phyloP scores from a whole-genome alignment of 2,888 invertebrate genomes.

The Macaria liturata region DNA sequence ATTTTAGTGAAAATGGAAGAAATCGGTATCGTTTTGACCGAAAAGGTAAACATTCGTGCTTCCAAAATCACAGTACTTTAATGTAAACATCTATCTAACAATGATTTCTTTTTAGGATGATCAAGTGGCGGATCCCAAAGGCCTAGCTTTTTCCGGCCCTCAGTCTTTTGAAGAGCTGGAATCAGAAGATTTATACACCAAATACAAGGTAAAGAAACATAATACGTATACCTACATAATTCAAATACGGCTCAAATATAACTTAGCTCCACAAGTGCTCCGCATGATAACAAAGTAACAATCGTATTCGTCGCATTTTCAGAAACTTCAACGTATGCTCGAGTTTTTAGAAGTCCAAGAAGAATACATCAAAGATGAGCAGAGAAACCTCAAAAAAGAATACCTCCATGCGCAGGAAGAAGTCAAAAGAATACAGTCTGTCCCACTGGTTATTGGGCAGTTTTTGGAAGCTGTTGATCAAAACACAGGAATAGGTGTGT shows the following conservation, averaged over 20 bases:
- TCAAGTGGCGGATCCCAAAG: slow-evolving; percentile 84
- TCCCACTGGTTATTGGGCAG: slow-evolving; percentile 99
- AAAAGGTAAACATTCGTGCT: slow-evolving; percentile 85
- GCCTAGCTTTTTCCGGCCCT: slow-evolving; percentile 85
- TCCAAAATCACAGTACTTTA: not conserved
- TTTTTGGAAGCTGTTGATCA: slow-evolving; percentile 99
- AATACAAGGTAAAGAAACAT: slow-evolving; percentile 89
- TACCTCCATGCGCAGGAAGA: slow-evolving; percentile 99
- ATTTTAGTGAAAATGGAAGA: slow-evolving; percentile 87
- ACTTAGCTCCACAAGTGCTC: too few relatives aligned
- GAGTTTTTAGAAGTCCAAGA: slow-evolving; percentile 99
- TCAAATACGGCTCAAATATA: too few relatives aligned
- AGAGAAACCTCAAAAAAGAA: slow-evolving; percentile 98
- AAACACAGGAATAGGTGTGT: slow-evolving; percentile 94
- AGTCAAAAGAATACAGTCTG: slow-evolving; percentile 99
- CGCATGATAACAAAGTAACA: too few relatives aligned
- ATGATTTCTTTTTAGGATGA: slow-evolving; percentile 81
- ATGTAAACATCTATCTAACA: not conserved
- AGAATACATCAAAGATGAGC: slow-evolving; percentile 99
- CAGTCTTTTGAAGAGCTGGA: slow-evolving; percentile 92
- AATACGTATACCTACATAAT: too few relatives aligned
- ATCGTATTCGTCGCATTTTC: slow-evolving; percentile 18
- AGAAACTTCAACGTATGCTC: slow-evolving; percentile 97
- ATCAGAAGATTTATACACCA: slow-evolving; percentile 96
- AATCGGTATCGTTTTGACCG: slow-evolving; percentile 90